Evolutionary conservation across 2,797 vertebrate genomes (phyloP).

Genomic region (Pseudocheirus occidentalis): DNA sequence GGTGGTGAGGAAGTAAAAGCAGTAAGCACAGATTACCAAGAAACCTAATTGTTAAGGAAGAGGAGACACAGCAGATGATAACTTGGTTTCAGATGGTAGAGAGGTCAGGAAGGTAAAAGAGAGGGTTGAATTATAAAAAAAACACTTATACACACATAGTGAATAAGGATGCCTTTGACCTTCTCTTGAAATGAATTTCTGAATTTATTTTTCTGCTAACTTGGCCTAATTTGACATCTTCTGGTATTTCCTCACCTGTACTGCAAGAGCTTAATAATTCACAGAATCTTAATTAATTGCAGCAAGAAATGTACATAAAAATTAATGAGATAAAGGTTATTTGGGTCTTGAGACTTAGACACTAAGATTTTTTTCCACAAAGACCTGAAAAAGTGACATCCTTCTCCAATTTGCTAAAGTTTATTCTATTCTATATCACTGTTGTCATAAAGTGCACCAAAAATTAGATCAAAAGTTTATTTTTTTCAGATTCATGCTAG

Average conservation of each 20-base stretch:
- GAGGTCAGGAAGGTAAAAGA: neutral
- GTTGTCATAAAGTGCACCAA: neutral
- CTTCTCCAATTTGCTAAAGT: slow-evolving; percentile 4
- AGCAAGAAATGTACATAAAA: neutral
- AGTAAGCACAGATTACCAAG: neutral
- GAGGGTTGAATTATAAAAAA: neutral
- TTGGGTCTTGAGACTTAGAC: neutral
- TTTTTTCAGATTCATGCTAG: neutral
- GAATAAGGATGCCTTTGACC: neutral
- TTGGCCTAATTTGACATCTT: neutral
- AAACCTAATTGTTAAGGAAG: neutral
- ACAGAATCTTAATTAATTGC: neutral
- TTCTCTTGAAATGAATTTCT: neutral
- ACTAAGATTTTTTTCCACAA: neutral
- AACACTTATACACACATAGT: neutral
- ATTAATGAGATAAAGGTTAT: slow-evolving; percentile 5
- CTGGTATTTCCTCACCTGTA: neutral
- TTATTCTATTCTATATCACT: neutral
- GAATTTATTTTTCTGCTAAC: neutral
- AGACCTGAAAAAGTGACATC: neutral
- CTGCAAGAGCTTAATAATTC: neutral
- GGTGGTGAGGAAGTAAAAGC: neutral
- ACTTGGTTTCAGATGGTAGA: neutral
- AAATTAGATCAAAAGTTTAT: neutral
- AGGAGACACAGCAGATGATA: neutral